These are phyloP conservation scores for Bombyx mori DNA, from an alignment of 1,140 invertebrate species.

Conservation along the genomic window ASM3026992v2 NC_085110.1:970001-970500, in stretches of 20 bases:
- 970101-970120: slow-evolving; percentile 64
- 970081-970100: no score
- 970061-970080: no score
- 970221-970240: slow-evolving; percentile 77
- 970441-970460: no score
- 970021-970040: no score
- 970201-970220: slow-evolving; percentile 72
- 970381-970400: background rate
- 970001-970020: no score
- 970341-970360: background rate
- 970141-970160: slow-evolving; percentile 82
- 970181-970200: slow-evolving; percentile 29
- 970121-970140: slow-evolving; percentile 63
- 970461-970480: no score
- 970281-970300: slow-evolving; percentile 53
- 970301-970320: slow-evolving; percentile 25
- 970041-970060: no score
- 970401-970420: no score
- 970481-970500: no score
- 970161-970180: slow-evolving; percentile 71
- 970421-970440: no score
- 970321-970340: background rate
- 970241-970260: slow-evolving; percentile 72
- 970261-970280: slow-evolving; percentile 67
- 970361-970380: background rate